Conservation (phyloP, 2,888 invertebrate species). For the Caradrina kadenii region DNA sequence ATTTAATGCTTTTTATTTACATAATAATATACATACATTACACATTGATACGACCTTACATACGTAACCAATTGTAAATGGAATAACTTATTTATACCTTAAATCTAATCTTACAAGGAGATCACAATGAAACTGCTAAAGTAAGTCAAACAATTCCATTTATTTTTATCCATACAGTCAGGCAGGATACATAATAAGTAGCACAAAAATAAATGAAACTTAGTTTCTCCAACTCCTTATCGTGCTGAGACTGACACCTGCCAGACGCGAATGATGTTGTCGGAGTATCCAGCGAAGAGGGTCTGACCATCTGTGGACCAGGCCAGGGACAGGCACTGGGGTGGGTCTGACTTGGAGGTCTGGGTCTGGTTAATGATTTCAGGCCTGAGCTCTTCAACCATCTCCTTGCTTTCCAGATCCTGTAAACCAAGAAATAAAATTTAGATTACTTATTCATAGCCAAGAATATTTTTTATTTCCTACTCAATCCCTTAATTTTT, state of each 20-base stretch:
- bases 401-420: conserved; percentile 99
- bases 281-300: conserved; percentile 99
- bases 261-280: conserved; percentile 99
- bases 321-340: conserved; percentile 98
- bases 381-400: conserved; percentile 99
- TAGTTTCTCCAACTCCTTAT: conserved; percentile 83
- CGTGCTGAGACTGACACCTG: conserved; percentile 97
- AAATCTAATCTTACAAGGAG: conserved; percentile 75
- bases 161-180: conserved; percentile 83
- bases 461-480: background rate
- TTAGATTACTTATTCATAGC: conserved; percentile 13
- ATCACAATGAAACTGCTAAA: conserved; percentile 85
- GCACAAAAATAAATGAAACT: conserved; percentile 89
- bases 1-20: conserved; percentile 78
- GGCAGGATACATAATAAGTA: conserved; percentile 61
- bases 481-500: background rate
- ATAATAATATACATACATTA: conserved; percentile 72
- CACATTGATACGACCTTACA: conserved; percentile 59
- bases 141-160: conserved; percentile 83
- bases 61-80: conserved; percentile 56
- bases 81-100: conserved; percentile 54
- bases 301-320: conserved; percentile 99
- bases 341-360: conserved; percentile 96
- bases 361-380: conserved; percentile 95
- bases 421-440: conserved; percentile 72